phyloP scores from a whole-genome alignment of 2,113 vertebrate species.

The Oryzias woworae region DNA sequence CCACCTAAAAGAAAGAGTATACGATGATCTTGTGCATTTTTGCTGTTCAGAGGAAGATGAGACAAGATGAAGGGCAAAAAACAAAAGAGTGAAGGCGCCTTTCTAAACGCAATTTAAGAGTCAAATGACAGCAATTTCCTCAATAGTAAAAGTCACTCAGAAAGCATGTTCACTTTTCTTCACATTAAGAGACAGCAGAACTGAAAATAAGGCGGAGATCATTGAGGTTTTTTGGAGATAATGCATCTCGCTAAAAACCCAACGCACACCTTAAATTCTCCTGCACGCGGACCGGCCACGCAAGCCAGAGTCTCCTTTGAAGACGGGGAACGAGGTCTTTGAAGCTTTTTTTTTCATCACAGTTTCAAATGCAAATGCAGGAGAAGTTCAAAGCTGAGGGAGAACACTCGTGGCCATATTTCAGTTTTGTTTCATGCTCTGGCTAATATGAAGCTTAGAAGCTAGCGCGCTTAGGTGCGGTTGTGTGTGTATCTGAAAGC shows the following conservation, averaged over 20 bases:
- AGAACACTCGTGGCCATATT: conserved; percentile 69
- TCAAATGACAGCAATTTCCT: conserved; percentile 62
- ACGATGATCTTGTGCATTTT: too few species aligned
- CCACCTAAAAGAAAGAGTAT: too few species aligned
- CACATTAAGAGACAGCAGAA: conserved; percentile 40
- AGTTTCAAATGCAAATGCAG: conserved; percentile 73
- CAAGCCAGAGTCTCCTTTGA: conserved; percentile 75
- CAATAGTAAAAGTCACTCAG: conserved; percentile 62
- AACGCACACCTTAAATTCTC: conserved; percentile 66
- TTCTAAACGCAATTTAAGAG: conserved; percentile 33
- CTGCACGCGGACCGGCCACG: conserved; percentile 60
- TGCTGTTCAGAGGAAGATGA: too few species aligned
- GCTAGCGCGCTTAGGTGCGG: conserved; percentile 6
- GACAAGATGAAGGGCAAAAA: background rate
- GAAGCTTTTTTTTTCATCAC: conserved; percentile 74
- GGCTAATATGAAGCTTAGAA: conserved; percentile 51
- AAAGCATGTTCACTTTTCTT: conserved; percentile 48
- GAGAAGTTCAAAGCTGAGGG: conserved; percentile 74
- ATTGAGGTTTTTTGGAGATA: conserved; percentile 69
- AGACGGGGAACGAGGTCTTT: conserved; percentile 70
- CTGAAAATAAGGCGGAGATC: conserved; percentile 58
- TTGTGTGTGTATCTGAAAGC: conserved; percentile 19
- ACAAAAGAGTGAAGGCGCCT: background rate
- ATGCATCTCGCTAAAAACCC: conserved; percentile 62
- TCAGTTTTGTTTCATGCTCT: conserved; percentile 65